These are phyloP conservation scores for Enteromius argenteus DNA, from an alignment of 2,797 vertebrate species.

Conservation along the genomic window DNA sequence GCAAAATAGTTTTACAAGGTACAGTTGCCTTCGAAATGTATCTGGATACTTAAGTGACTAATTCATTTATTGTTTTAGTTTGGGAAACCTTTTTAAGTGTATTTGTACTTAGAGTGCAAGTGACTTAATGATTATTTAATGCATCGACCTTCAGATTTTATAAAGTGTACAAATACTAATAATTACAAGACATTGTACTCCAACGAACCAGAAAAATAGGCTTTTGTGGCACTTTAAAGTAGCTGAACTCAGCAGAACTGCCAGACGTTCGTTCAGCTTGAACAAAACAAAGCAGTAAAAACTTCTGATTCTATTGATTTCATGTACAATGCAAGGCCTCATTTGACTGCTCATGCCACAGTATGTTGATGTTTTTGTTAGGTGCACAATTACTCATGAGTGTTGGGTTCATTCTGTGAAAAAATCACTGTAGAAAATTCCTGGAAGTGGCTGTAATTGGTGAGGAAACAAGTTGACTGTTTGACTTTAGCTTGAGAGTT, in stretches of 20 bases:
- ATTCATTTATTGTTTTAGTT: neutral
- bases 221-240: neutral
- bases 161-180: neutral
- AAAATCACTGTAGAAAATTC: constrained; percentile 49
- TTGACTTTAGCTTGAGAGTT: constrained; percentile 5
- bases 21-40: neutral
- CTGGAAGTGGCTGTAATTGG: constrained; percentile 53
- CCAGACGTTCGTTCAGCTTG: neutral
- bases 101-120: neutral
- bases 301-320: constrained; percentile 9
- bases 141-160: neutral
- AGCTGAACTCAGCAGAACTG: neutral
- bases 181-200: neutral
- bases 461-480: constrained; percentile 41
- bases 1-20: neutral
- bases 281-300: constrained; percentile 12
- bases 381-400: constrained; percentile 22
- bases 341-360: constrained; percentile 6
- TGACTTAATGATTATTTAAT: neutral
- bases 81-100: neutral
- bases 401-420: constrained; percentile 27
- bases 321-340: constrained; percentile 10
- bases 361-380: constrained; percentile 38
- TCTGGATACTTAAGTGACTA: neutral
- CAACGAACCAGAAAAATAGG: neutral